Base-by-base conservation (phyloP, 2,888 invertebrate genomes). In the Nipponacmea schrenckii region DNA sequence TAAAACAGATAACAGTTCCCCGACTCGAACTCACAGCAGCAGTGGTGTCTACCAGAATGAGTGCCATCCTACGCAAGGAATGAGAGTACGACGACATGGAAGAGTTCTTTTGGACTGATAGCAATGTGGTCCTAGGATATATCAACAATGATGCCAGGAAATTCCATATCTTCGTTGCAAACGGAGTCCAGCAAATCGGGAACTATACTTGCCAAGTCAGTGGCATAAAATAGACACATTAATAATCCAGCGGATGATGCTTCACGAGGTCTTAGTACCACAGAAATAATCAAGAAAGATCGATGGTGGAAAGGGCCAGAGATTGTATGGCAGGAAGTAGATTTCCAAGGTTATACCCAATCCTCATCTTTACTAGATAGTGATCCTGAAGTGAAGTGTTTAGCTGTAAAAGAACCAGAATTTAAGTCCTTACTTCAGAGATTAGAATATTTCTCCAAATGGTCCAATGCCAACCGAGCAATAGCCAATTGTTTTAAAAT, bases 231-330 rank as follows among this genome's bases (percentile, higher is more conserved):
- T 77, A 26, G 24, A 45, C 12, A 70, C 76, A 8, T 26, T 65
- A 26, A 44, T 3, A 78, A 78, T 44, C 75, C 74, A 20, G 78
- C 77, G 48, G 78, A 77, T 46, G 14, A 67, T 31, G 76, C 75
- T 14, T 77, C 76, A 3, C 46, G 77, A 65, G 77, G 76, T 5
- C 39, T 67, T 17, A 68, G 26, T 26, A 45, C 73, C 24, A 39
- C 63, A 62, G 65, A 73, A 31, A 24, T 74, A 26, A n/a, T 67
- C 20, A 24, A n/a, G 3, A 27, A 45, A 15, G 20, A 50, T 20
- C 31, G 17, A 7, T 78, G 78, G 76, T 69, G 68, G 26, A 64
- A 62, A 46, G 74, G 75, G 26, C 76, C 77, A 15, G 67, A 69
- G 12, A 77, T 78, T 56, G 63, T 73, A 17, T 64, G 70, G 31